Percentiles rank a stretch among this genome's conserved stretches.
Evolutionary conservation across 1,140 invertebrate species (phyloP).

Genomic region (Drosophila pandora): DNA sequence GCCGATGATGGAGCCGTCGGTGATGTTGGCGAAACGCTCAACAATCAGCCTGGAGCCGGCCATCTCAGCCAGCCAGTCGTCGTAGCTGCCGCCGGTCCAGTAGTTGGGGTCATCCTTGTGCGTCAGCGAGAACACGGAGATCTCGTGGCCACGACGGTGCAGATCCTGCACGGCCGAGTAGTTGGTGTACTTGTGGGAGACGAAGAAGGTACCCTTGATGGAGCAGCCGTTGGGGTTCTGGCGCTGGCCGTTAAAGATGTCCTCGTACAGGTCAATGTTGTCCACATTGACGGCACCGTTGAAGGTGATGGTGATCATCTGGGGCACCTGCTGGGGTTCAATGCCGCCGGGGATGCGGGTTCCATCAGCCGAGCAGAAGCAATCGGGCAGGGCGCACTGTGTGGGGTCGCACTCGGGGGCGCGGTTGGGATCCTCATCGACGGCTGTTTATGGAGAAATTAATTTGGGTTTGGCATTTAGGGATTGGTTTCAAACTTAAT

Average conservation of each 20-base stretch:
- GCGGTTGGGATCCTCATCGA: constrained; percentile 94
- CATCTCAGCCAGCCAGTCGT: constrained; percentile 98
- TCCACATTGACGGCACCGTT: constrained; percentile 97
- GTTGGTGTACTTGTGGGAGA: constrained; percentile 98
- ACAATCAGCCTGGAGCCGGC: constrained; percentile 94
- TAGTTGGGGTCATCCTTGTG: constrained; percentile 95
- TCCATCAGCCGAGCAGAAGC: constrained; percentile 96
- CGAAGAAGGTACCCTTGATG: constrained; percentile 97
- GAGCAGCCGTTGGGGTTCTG: constrained; percentile 97
- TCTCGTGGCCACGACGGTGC: constrained; percentile 96
- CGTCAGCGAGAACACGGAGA: constrained; percentile 96
- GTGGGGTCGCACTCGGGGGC: constrained; percentile 95
- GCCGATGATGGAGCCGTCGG: constrained; percentile 94
- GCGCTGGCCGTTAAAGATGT: constrained; percentile 93
- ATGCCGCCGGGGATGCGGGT: constrained; percentile 93
- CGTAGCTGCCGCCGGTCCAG: constrained; percentile 94
- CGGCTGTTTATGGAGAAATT: constrained; percentile 86
- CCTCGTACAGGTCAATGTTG: constrained; percentile 96
- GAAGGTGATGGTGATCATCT: constrained; percentile 97
- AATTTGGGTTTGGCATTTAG: background rate
- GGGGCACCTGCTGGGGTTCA: constrained; percentile 93
- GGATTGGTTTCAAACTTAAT: background rate
- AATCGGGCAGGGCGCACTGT: constrained; percentile 95
- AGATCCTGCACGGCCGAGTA: constrained; percentile 97
- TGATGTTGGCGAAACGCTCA: constrained; percentile 95